Base-by-base conservation (phyloP, 1,140 invertebrate species). In the Drosophila yakuba region DNA sequence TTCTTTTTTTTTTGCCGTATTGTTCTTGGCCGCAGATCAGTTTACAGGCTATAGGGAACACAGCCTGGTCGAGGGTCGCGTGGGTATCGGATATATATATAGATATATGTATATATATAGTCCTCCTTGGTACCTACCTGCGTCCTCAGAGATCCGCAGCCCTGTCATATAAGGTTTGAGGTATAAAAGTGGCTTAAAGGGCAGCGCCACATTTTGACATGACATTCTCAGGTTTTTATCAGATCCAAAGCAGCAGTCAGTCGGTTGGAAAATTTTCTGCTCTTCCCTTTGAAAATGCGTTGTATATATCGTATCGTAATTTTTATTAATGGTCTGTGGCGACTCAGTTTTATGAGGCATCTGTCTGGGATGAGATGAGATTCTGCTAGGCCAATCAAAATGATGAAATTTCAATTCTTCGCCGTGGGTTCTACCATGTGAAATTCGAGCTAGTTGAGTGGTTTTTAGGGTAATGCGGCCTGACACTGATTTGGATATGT, bases 201-300 rank as follows among this genome's bases (percentile, higher is more conserved):
- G 43, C 59, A 79, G 84, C 80, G 79, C 84, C 84, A 83, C 76
- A 77, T 83, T 88, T 88, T 88, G 83, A 88, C 83, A 88, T 74
- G 83, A 89, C 80, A 78, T 88, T 83, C 71, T 79, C 72, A 69
- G 61, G 63, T 63, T 58, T 79, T 85, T 86, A 88, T 88, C 84
- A 84, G 84, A 88, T 88, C 82, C 45, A 36, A 50, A 38, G 64
- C 64, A 63, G 80, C 83, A 68, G 81, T 15, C 79, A 86, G 73
- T 89, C 76, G 82, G 57, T 78, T 88, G 84, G 84, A 88, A 88
- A 88, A 88, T 80, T 72, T 62, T 44, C 2, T 50, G 62, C 14
- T 71, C 15, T 69, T 73, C 43, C 50, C 36, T 73, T 38, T 59
- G 61, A 52, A 23, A 66, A 68, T 68, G 51, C 64, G n/a, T 20